phyloP scores from a whole-genome alignment of 2,113 vertebrate genomes.

The Trachemys scripta region DNA sequence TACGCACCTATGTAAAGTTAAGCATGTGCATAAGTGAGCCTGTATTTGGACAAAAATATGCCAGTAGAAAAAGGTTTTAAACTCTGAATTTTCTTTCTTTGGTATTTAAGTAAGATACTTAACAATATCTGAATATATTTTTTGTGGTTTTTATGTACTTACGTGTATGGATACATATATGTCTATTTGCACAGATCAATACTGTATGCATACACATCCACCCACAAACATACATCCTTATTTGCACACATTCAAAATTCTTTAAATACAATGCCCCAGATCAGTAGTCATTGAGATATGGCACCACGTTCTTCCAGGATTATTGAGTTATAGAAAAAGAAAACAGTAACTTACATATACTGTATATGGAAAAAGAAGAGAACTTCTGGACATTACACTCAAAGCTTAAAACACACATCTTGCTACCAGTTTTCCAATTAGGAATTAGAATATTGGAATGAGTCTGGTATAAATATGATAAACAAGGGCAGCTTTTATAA shows the following conservation, averaged over 20 bases:
- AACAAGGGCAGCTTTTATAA: background rate
- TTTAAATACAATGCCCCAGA: constrained; percentile 58
- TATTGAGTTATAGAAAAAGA: constrained; percentile 45
- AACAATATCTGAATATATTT: constrained; percentile 44
- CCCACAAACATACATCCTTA: background rate
- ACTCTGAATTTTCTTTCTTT: constrained; percentile 31
- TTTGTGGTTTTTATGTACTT: constrained; percentile 42
- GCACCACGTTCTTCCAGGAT: constrained; percentile 10
- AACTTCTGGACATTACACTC: constrained; percentile 24
- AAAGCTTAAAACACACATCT: background rate
- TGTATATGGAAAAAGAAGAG: background rate
- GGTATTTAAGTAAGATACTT: constrained; percentile 2
- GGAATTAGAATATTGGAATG: constrained; percentile 70
- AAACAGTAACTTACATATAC: constrained; percentile 12
- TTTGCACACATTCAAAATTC: constrained; percentile 38
- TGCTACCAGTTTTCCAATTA: constrained; percentile 62
- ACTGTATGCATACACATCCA: constrained; percentile 22
- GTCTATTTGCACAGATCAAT: constrained; percentile 26
- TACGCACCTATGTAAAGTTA: background rate
- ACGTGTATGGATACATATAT: constrained; percentile 61
- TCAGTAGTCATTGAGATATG: constrained; percentile 39
- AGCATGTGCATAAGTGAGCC: constrained; percentile 22
- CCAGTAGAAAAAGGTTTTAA: constrained; percentile 12
- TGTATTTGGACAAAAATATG: constrained; percentile 6
- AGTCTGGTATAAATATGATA: constrained; percentile 43